phyloP scores from a whole-genome alignment of 2,797 vertebrate genomes.

The Eleutherodactylus coqui region DNA sequence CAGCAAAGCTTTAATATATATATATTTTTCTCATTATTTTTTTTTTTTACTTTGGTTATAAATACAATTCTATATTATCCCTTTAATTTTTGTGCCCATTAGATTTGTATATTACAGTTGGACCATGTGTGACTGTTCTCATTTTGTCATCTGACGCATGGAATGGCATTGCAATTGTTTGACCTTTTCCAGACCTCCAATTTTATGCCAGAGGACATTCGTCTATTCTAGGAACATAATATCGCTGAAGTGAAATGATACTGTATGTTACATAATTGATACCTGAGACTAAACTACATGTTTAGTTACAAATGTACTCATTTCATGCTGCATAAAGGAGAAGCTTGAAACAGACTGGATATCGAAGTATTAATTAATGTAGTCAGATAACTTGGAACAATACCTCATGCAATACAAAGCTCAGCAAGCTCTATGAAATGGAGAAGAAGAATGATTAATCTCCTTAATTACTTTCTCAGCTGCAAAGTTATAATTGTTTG shows the following conservation, averaged over 20 bases:
- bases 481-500: not conserved
- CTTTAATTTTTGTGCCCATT: not conserved
- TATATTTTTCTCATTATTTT: not conserved
- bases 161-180: slow-evolving; percentile 41
- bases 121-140: slow-evolving; percentile 42
- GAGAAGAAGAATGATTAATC: not conserved
- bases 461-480: not conserved
- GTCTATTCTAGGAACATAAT: slow-evolving; percentile 46
- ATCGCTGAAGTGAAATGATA: slow-evolving; percentile 30
- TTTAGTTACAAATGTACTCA: not conserved
- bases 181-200: slow-evolving; percentile 53
- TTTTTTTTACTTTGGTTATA: not conserved
- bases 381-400: too few species aligned
- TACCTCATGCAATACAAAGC: not conserved
- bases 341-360: not conserved
- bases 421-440: not conserved
- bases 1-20: too few species aligned
- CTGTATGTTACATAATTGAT: slow-evolving; percentile 25
- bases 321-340: not conserved
- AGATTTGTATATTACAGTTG: slow-evolving; percentile 25
- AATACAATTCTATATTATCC: not conserved
- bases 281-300: not conserved
- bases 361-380: too few species aligned
- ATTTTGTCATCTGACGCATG: slow-evolving; percentile 50
- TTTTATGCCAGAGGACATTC: slow-evolving; percentile 24